Evolutionary conservation across 2,113 vertebrate genomes (phyloP), one percentile per base, ranked within the genome.

Genomic region (Hippocampus comes): DNA sequence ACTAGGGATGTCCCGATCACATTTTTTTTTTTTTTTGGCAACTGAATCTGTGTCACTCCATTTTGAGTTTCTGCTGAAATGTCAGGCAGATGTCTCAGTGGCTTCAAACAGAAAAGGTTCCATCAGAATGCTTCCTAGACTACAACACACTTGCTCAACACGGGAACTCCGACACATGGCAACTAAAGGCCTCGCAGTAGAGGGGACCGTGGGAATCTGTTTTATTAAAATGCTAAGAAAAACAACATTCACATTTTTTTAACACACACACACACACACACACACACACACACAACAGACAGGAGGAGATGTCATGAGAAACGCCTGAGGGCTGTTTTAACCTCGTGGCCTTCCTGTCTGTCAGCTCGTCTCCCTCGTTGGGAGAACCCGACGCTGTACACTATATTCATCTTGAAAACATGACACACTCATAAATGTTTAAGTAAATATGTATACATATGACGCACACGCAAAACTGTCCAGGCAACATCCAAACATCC

Each of bases 311-410:
- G 18, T 77, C 78, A 77, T 65, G 75, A 73, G 77, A 79, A 80
- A 71, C 72, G 73, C 78, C 72, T 79, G 68, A 49, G 76, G 78
- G 82, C 73, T 83, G 64, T 77, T 83, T 80, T 89, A 81, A 83
- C 82, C 85, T 66, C 55, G 0, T 1, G 53, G 66, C 72, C n/a
- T 46, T 66, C 64, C 43, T 27, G 74, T 63, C n/a, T 27, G 74
- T 63, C 74, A 70, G 10, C 43, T 30, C 3, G 46, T 76, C 73
- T 80, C 70, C 61, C 23, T 27, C 21, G 1, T 64, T 10, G 23
- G 3, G 25, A 73, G 60, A 25, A 61, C 10, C 5, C 15, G 0
- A 73, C 72, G 9, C 60, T 38, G 10, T 2, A 5, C 56, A 41
- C 60, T 82, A 80, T 75, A 79, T 76, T 71, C 70, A 68, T 74